Base-by-base conservation (phyloP, 2,888 invertebrate genomes). In the Ormyrus thymus region DNA sequence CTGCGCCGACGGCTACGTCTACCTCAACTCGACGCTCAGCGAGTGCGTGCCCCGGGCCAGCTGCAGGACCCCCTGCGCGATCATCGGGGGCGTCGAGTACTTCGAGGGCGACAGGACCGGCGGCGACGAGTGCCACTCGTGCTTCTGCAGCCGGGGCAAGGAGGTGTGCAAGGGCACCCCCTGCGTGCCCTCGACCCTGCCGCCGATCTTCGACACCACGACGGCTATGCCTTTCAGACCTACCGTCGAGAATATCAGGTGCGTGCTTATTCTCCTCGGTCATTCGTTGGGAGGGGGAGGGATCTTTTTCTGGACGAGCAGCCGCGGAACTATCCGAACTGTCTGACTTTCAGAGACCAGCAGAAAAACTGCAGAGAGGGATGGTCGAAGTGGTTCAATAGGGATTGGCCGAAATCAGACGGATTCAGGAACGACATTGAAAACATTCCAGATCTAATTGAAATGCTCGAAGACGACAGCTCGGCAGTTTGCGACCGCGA, bases 301-400 rank as follows among this genome's bases (percentile, higher is more conserved):
- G 4, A 61, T 45, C 6, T 11, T 45, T 11, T 56, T 56, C 7
- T 29, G 29, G 29, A 4, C 4, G 4, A 29, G 29, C 29, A 29
- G 4, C 29, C 29, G 29, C 29, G 29, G 29, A 29, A 29, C 4
- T 29, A 29, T 29, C 4, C 29, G 4, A 29, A 4, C 29, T 29
- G 4, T 29, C 29, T 43, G 7, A 29, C 88, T 83, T 48, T 88
- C 84, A 51, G 88, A 86, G 81, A 90, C 84, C 79, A 91, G 86
- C 58, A 89, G 86, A 86, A 91, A 0, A 85, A 91, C 53, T 96
- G 97, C 85, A 90, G 91, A 62, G 89, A 92, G 3, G 97, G 97
- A 0, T 97, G 97, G 96, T 94, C 95, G 0, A 89, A 91, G 11
- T 97, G 97, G 97, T 91, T 95, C 82, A 96, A 94, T 89, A 91